Conservation (phyloP, 2,797 vertebrate genomes). For the Alcedo quadribrachys region DNA sequence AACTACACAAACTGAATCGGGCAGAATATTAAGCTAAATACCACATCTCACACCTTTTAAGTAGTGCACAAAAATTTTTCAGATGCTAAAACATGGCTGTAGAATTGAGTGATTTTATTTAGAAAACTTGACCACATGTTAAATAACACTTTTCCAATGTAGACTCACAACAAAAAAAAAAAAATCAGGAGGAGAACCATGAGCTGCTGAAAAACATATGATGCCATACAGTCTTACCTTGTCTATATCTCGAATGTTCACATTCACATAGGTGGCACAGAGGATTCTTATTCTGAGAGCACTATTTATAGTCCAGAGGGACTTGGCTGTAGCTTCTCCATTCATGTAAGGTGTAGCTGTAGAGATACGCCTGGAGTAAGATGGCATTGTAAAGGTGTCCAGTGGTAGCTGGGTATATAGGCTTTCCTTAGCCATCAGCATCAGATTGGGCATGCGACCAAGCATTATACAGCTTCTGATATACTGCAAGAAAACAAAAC, state of each 20-base stretch:
- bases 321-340: conserved; percentile 92
- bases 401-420: conserved; percentile 93
- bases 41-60: neutral
- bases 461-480: conserved; percentile 98
- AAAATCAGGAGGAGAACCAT: neutral
- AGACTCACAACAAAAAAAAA: neutral
- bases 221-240: conserved; percentile 81
- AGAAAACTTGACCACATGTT: rapidly evolving
- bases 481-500: conserved; percentile 82
- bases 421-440: conserved; percentile 98
- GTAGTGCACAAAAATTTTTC: neutral
- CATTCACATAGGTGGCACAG: conserved; percentile 97
- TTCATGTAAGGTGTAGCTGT: conserved; percentile 97
- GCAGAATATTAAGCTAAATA: neutral
- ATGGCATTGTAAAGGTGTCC: conserved; percentile 94
- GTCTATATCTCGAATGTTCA: conserved; percentile 97
- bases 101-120: neutral
- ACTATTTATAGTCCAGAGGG: conserved; percentile 93
- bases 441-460: conserved; percentile 94
- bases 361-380: conserved; percentile 93
- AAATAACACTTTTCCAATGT: neutral
- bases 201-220: neutral
- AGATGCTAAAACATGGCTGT: neutral
- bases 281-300: conserved; percentile 92
- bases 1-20: neutral